These are phyloP conservation scores for Dinocampus coccinellae DNA, from an alignment of 2,888 invertebrate species.

Conservation along the genomic window DNA sequence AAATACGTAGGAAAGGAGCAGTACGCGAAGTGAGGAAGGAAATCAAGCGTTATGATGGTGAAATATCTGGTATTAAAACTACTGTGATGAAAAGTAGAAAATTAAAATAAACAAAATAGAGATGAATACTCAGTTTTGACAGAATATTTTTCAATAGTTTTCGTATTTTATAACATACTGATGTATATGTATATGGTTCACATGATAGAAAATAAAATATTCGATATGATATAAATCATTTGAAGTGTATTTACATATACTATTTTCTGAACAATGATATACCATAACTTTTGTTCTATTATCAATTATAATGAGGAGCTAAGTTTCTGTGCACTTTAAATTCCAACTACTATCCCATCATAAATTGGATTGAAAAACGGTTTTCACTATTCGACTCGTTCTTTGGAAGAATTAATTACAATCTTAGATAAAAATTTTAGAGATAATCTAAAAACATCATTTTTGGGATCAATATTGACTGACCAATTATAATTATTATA, in stretches of 20 bases:
- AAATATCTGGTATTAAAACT: conserved; percentile 93
- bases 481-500: too few relatives aligned
- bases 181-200: not conserved
- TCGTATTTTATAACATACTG: not conserved
- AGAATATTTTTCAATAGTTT: not conserved
- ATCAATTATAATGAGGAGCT: too few relatives aligned
- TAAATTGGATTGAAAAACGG: too few relatives aligned
- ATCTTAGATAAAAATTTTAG: too few relatives aligned
- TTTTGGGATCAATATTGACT: too few relatives aligned
- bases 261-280: not conserved
- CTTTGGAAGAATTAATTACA: too few relatives aligned
- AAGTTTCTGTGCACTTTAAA: too few relatives aligned
- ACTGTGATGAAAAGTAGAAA: conserved; percentile 91
- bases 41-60: conserved; percentile 87
- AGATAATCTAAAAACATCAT: too few relatives aligned
- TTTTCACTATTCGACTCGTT: too few relatives aligned
- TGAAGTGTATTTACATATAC: not conserved
- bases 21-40: conserved; percentile 88
- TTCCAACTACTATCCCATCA: too few relatives aligned
- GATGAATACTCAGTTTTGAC: not conserved
- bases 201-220: not conserved
- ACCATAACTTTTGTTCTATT: not conserved
- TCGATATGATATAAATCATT: not conserved
- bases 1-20: conserved; percentile 93
- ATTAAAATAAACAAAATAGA: conserved; percentile 76